Conservation (phyloP, 2,113 vertebrate genomes). For the Capricornis sumatraensis region DNA sequence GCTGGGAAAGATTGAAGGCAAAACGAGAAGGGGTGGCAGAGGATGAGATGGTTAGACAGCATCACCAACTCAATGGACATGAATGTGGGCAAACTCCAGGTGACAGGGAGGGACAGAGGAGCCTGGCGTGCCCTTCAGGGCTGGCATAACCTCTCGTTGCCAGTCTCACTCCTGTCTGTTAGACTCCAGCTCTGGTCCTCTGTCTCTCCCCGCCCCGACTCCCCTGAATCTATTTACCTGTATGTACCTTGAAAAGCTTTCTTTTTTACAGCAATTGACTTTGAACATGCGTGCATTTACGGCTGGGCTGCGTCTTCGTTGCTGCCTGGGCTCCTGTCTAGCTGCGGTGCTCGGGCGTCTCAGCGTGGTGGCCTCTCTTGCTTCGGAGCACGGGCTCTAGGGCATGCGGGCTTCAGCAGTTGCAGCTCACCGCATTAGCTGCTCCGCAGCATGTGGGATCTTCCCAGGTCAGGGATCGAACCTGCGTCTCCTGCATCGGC, state of each 20-base stretch:
- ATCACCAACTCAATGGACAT: background rate
- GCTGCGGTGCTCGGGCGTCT: background rate
- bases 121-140: background rate
- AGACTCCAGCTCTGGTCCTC: background rate
- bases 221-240: background rate
- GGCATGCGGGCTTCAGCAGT: rapidly evolving
- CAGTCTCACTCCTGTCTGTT: background rate
- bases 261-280: background rate
- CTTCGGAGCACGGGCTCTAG: background rate
- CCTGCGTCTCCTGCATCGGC: background rate
- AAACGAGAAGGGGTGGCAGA: background rate
- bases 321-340: background rate
- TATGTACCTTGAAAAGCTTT: background rate
- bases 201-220: background rate
- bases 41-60: background rate
- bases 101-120: background rate
- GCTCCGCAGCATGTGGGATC: background rate
- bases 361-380: background rate
- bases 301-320: background rate
- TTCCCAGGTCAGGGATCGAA: background rate
- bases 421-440: background rate
- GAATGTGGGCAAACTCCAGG: background rate
- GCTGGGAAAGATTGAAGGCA: background rate
- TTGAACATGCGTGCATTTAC: background rate
- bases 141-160: background rate